A percentile compares a stretch with the other conserved stretches of the same genome.
Conservation (phyloP, 2,113 vertebrate species). For the Isichthys henryi region DNA sequence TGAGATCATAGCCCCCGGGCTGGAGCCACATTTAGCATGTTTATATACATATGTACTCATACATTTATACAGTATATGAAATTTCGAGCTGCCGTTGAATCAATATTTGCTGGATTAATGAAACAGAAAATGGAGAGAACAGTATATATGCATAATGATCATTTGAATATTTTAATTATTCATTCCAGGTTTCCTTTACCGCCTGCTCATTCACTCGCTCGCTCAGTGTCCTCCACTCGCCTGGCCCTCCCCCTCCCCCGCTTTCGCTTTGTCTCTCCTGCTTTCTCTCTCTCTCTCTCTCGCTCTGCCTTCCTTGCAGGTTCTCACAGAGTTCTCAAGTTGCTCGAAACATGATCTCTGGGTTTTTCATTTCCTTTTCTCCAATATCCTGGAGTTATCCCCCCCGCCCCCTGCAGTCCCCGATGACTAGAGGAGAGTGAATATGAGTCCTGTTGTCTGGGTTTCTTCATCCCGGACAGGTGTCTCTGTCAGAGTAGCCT, state of each 20-base stretch:
- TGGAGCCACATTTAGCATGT: neutral
- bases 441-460: conserved; percentile 3
- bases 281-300: conserved; percentile 26
- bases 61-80: neutral
- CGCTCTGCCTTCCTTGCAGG: conserved; percentile 26
- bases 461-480: conserved; percentile 16
- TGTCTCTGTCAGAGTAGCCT: conserved; percentile 1
- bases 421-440: neutral
- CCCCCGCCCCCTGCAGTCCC: neutral
- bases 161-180: conserved; percentile 8
- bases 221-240: neutral
- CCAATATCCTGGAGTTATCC: conserved; percentile 30
- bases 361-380: conserved; percentile 41
- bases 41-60: neutral
- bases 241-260: neutral
- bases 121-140: neutral
- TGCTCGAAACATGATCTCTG: conserved; percentile 46
- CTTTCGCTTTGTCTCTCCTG: neutral
- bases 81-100: neutral
- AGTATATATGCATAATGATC: neutral
- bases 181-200: neutral
- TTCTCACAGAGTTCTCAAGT: conserved; percentile 37
- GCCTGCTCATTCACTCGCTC: neutral
- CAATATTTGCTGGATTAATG: conserved; percentile 11
- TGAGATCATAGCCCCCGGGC: neutral